A percentile compares a stretch with the other conserved stretches of the same genome.
These are phyloP conservation scores for Struthio camelus DNA, from an alignment of 2,113 vertebrate genomes.

Conservation along the genomic window DNA sequence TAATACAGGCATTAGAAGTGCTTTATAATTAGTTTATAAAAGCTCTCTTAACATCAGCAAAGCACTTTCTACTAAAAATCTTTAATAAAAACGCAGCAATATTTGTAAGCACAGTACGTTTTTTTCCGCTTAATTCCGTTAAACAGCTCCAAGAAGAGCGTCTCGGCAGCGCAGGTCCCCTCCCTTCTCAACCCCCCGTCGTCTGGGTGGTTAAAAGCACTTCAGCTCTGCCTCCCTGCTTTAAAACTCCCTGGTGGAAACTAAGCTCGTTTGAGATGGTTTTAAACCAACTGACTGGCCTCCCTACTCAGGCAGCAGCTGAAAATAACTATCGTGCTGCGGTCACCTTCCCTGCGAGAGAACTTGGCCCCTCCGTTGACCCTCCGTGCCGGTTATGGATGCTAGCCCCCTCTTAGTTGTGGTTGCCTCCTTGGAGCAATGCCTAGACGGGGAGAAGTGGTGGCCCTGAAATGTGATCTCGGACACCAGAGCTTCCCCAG, in stretches of 20 bases:
- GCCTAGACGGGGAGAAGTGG: not conserved
- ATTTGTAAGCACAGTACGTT: slow-evolving; percentile 38
- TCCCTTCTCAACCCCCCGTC: not conserved
- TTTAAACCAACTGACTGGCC: not conserved
- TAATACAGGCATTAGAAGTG: slow-evolving; percentile 53
- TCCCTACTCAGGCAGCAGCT: not conserved
- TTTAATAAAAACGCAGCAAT: slow-evolving; percentile 25
- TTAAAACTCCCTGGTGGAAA: not conserved
- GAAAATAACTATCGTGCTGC: not conserved
- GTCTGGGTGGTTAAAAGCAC: slow-evolving; percentile 31
- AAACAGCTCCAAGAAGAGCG: slow-evolving; percentile 9
- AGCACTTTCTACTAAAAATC: slow-evolving; percentile 51
- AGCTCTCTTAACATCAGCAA: slow-evolving; percentile 48
- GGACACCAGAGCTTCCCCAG: not conserved
- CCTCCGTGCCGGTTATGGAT: not conserved
- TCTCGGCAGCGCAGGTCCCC: not conserved
- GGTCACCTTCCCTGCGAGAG: not conserved
- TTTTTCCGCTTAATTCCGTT: slow-evolving; percentile 32
- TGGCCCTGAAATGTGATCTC: not conserved
- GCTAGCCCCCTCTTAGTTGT: not conserved
- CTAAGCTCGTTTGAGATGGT: not conserved
- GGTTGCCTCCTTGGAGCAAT: not conserved
- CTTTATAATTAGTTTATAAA: slow-evolving; percentile 65
- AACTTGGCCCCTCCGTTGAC: not conserved
- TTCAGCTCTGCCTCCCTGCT: not conserved